Percentiles rank a stretch among this genome's conserved stretches.
phyloP scores from a whole-genome alignment of 2,888 invertebrate species.

The Toxonevra muliebris region DNA sequence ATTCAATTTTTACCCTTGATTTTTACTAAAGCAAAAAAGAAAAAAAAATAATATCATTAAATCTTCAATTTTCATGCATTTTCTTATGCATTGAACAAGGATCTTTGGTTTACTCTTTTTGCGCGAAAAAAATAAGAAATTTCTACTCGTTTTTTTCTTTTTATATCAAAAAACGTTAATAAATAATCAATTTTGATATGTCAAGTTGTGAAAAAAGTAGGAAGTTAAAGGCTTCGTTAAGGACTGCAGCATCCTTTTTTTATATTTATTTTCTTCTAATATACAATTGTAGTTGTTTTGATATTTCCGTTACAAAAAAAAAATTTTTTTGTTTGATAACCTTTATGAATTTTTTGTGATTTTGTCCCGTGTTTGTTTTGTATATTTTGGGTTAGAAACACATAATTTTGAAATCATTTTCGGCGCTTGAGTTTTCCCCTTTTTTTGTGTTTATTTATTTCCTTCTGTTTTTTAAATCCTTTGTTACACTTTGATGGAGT shows the following conservation, averaged over 20 bases:
- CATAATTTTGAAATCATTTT: slow-evolving; percentile 36
- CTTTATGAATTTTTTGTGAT: neutral
- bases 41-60: slow-evolving; percentile 4
- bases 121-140: neutral
- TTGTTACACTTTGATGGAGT: neutral
- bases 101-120: neutral
- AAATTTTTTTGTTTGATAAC: neutral
- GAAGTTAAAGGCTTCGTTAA: slow-evolving; percentile 41
- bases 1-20: slow-evolving; percentile 31
- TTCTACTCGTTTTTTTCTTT: slow-evolving; percentile 4
- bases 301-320: neutral
- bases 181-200: slow-evolving; percentile 45
- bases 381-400: slow-evolving; percentile 37
- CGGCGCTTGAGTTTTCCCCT: slow-evolving; percentile 22
- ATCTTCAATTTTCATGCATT: neutral
- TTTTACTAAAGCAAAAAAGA: slow-evolving; percentile 16
- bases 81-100: slow-evolving; percentile 8
- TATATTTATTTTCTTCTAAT: slow-evolving; percentile 27
- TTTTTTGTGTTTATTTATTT: neutral
- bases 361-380: neutral
- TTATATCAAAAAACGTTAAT: slow-evolving; percentile 51
- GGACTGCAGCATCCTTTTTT: slow-evolving; percentile 17
- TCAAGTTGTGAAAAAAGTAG: slow-evolving; percentile 47
- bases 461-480: neutral
- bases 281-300: slow-evolving; percentile 6